Evolutionary conservation across 2,113 vertebrate genomes (phyloP).

Genomic region (Isurus oxyrinchus): DNA sequence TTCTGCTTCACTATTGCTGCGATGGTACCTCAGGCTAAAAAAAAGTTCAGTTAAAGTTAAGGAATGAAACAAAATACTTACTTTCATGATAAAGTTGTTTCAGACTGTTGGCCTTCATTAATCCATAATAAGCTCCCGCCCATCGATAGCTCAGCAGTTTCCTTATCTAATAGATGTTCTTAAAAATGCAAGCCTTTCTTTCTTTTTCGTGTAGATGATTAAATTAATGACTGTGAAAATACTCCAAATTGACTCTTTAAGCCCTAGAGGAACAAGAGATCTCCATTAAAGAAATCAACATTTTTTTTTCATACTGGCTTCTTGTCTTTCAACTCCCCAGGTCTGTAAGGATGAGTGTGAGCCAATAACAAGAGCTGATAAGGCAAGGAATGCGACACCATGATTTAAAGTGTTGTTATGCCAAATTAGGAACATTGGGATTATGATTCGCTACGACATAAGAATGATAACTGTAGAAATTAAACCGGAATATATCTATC

Average conservation of each 20-base stretch:
- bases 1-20: not conserved
- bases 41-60: not conserved
- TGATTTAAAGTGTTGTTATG: not conserved
- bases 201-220: not conserved
- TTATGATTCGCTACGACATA: not conserved
- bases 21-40: not conserved
- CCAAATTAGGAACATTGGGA: not conserved
- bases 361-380: not conserved
- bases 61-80: not conserved
- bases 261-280: not conserved
- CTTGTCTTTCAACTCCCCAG: not conserved
- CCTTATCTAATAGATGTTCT: not conserved
- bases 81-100: not conserved
- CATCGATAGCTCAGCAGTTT: not conserved
- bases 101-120: not conserved
- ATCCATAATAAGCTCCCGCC: not conserved
- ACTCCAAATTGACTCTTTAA: not conserved
- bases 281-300: not conserved
- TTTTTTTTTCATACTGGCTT: not conserved
- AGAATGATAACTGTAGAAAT: not conserved
- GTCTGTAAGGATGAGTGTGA: not conserved
- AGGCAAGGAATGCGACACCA: not conserved
- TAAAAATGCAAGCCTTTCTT: not conserved
- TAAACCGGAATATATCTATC: not conserved
- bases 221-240: slow-evolving; percentile 4